Percentiles rank a stretch among this genome's conserved stretches.
Evolutionary conservation across 1,140 invertebrate species (phyloP).

Genomic region (Plodia interpunctella): DNA sequence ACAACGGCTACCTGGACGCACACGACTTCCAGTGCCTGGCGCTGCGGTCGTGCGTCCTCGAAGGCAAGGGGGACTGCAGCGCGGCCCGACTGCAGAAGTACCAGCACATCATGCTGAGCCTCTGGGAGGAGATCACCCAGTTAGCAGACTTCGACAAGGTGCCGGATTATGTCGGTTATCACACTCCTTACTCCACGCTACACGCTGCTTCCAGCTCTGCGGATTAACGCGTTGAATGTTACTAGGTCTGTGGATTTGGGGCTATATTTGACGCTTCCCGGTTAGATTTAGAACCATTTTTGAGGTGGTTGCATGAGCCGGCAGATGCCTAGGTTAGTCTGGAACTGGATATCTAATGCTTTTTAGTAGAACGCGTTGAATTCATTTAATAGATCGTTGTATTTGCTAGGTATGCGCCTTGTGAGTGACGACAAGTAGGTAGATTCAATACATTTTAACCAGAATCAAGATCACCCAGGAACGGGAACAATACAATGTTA

Average conservation of each 20-base stretch:
- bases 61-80: conserved; percentile 88
- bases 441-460: too few relatives aligned
- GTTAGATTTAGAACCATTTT: too few relatives aligned
- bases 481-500: too few relatives aligned
- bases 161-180: conserved; percentile 72
- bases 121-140: conserved; percentile 90
- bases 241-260: background rate
- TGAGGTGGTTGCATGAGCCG: too few relatives aligned
- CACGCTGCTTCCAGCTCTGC: conserved; percentile 21
- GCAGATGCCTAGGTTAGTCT: too few relatives aligned
- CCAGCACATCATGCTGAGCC: conserved; percentile 87
- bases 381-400: too few relatives aligned
- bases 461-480: too few relatives aligned
- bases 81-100: conserved; percentile 83
- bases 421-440: too few relatives aligned
- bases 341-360: too few relatives aligned
- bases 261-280: background rate
- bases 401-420: too few relatives aligned
- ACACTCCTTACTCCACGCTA: conserved; percentile 37
- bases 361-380: too few relatives aligned
- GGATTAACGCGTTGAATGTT: conserved; percentile 4
- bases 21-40: conserved; percentile 90
- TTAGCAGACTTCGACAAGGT: conserved; percentile 92
- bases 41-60: conserved; percentile 86
- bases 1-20: conserved; percentile 88